Base-by-base conservation (phyloP, 2,113 vertebrate species). In the Xiphophorus couchianus region DNA sequence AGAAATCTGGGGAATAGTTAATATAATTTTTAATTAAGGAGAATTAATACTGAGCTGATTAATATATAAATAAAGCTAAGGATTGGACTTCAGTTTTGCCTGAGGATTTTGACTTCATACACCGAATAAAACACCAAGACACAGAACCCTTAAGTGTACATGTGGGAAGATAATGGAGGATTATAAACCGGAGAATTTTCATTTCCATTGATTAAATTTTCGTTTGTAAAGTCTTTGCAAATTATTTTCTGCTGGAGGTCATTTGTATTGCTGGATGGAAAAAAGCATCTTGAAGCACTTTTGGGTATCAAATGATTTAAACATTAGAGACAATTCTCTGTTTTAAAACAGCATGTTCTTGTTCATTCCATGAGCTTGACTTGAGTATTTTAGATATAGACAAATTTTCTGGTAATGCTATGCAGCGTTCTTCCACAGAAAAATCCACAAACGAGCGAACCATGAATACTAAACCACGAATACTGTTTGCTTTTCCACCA, bases 201-300 rank as follows among this genome's bases (percentile, higher is more conserved):
- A 37, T 80, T 68, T 74, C 39, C 2, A 71, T 15, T 65, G 69
- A 76, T 78, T 66, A 29, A 66, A 74, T 64, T 68, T 61, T 63
- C 60, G 14, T 74, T 33, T 63, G 42, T 0, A 58, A n/a, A n/a
- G 22, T 17, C 17, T 19, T 48, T 48, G 5, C 17, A 19, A 48
- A 48, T 19, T 17, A 48, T 19, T 17, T 17, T 48, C 17, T 48
- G 44, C 44, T 1, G 2, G 25, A 25, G 51, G 25, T n/a, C 3
- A 58, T 58, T n/a, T 58, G 17, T n/a, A 58, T 22, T 58, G 51
- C 8, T n/a, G 7, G 7, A 25, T 17, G 8, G 51, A 2, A 58
- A 58, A 9, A 58, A 58, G 25, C 51, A n/a, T 3, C 1, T n/a
- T n/a, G 25, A 58, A n/a, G 17, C 51, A n/a, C 25, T 8, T 7